Evolutionary conservation across 2,888 invertebrate species (phyloP), one percentile per base, ranked within the genome.

Genomic region (Furcula furcula): DNA sequence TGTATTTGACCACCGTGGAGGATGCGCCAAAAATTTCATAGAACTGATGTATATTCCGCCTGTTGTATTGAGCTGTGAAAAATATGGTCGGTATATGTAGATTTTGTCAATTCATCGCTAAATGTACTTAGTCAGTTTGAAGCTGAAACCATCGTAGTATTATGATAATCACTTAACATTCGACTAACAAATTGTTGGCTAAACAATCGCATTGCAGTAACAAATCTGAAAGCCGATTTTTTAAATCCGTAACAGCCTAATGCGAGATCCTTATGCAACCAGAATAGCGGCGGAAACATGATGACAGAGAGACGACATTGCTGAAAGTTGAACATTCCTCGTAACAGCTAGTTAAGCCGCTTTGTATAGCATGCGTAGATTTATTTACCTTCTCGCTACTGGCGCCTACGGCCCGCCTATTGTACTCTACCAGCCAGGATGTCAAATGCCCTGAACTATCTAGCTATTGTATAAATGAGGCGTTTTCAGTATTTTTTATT

Each of bases 341-440:
- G 46, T 50, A 53, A 56, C 53, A 53, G 58, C 50, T 61, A 60
- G 63, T 63, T 69, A 61, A 65, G 53, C 38, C 38, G 46, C 55
- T 60, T 55, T 62, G 55, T 61, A 46, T 46, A 42, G 43, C 49
- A 51, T 49, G 47, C 50, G 44, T 52, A 48, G 53, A 64, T 63
- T 64, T 68, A 65, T 65, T 59, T 55, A 59, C 51, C 48, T 57
- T 53, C 66, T 55, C 41, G 26, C 36, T 46, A 33, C 36, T 45
- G 35, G 41, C 36, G 47, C 35, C 34, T 35, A 32, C 46, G 44
- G 36, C 42, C 40, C 28, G 36, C 39, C 36, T 46, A 34, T 46
- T 52, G 39, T 55, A 20, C 32, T 32, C 37, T 28, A 42, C 23
- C 31, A 35, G 35, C 32, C 26, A 14, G 33, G 15, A 42, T 42